Conservation (phyloP, 2,888 invertebrate species). For the Hydrotaea cyrtoneurina region DNA sequence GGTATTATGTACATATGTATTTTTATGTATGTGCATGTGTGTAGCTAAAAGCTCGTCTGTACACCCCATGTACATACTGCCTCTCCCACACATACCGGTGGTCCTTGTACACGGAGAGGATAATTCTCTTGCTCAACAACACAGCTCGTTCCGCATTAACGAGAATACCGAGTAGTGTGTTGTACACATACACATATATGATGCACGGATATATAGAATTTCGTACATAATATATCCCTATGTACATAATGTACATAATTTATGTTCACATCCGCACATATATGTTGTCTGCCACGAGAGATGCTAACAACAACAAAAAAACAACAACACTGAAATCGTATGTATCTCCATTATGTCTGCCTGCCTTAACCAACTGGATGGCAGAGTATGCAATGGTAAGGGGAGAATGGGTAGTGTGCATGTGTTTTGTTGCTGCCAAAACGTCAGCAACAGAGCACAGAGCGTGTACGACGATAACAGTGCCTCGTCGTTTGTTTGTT, state of each 20-base stretch:
- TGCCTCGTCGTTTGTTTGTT: constrained; percentile 49
- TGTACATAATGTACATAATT: background rate
- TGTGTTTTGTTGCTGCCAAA: constrained; percentile 46
- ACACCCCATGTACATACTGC: background rate
- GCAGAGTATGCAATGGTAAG: background rate
- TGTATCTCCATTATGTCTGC: constrained; percentile 64
- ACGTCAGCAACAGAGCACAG: constrained; percentile 56
- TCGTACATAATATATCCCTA: background rate
- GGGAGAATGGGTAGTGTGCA: background rate
- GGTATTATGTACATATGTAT: constrained; percentile 10
- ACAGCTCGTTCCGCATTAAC: too few relatives aligned
- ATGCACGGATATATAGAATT: background rate
- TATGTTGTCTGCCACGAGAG: constrained; percentile 49
- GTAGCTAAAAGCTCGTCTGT: too few relatives aligned
- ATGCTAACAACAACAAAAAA: background rate
- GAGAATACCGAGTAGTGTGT: too few relatives aligned
- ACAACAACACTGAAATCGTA: constrained; percentile 25
- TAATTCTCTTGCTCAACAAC: too few relatives aligned
- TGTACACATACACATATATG: too few relatives aligned
- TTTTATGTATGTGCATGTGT: too few relatives aligned
- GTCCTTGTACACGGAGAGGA: background rate
- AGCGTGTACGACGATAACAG: background rate
- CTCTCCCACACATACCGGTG: constrained; percentile 1
- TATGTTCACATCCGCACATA: background rate
- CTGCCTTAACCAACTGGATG: constrained; percentile 42